A percentile compares a stretch with the other conserved stretches of the same genome.
These are phyloP conservation scores for Reinhardtius hippoglossoides DNA, from an alignment of 2,113 vertebrate species.

Conservation along the genomic window DNA sequence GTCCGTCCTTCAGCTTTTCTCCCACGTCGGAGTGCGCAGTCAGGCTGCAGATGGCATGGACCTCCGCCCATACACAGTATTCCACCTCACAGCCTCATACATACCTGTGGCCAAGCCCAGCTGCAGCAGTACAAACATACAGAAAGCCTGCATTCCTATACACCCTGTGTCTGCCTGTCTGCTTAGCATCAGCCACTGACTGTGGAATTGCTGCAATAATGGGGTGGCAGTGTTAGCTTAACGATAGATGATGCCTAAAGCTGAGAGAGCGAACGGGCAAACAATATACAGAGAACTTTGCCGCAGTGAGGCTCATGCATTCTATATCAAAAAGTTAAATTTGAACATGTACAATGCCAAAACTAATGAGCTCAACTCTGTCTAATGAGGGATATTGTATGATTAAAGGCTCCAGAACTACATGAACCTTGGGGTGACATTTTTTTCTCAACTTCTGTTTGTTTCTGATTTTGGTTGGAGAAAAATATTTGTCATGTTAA, in stretches of 20 bases:
- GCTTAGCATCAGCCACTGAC: slow-evolving; percentile 54
- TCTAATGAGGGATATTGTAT: too few relatives aligned
- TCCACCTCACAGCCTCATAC: slow-evolving; percentile 51
- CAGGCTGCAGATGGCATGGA: slow-evolving; percentile 48
- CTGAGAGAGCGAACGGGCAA: not conserved
- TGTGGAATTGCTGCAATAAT: slow-evolving; percentile 21
- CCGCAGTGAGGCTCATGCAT: not conserved
- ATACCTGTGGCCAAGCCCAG: slow-evolving; percentile 66
- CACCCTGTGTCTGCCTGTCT: slow-evolving; percentile 43
- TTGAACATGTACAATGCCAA: too few relatives aligned
- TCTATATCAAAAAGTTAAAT: not conserved
- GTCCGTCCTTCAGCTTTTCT: slow-evolving; percentile 39
- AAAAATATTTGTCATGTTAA: too few relatives aligned
- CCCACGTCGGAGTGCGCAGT: slow-evolving; percentile 26
- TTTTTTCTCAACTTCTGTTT: too few relatives aligned
- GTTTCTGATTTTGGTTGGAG: too few relatives aligned
- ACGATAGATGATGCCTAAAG: slow-evolving; percentile 21
- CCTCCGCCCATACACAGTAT: slow-evolving; percentile 60
- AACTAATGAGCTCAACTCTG: too few relatives aligned
- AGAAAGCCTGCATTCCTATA: slow-evolving; percentile 55
- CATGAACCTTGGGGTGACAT: too few relatives aligned
- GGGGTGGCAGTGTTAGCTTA: slow-evolving; percentile 38
- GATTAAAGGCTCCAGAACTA: too few relatives aligned
- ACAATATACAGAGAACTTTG: not conserved
- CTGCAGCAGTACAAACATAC: slow-evolving; percentile 67